Evolutionary conservation across 2,888 invertebrate genomes (phyloP).

Genomic region (Nymphalis c-album): DNA sequence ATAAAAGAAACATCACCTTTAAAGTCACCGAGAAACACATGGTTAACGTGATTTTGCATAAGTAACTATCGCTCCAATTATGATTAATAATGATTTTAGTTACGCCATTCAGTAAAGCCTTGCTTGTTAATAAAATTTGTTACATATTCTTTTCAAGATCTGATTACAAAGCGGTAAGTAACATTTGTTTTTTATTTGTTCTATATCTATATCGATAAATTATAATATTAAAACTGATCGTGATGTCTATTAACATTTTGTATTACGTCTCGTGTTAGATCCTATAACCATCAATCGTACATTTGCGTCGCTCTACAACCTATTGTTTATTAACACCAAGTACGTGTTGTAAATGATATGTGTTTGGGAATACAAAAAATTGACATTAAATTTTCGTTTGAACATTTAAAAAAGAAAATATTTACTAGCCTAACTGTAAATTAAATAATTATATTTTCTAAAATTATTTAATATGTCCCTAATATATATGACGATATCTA

Average conservation of each 20-base stretch:
- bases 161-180: too few species aligned
- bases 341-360: background rate
- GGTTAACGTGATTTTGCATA: conserved; percentile 32
- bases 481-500: too few species aligned
- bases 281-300: conserved; percentile 29
- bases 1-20: background rate
- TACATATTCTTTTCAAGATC: conserved; percentile 5
- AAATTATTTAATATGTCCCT: too few species aligned
- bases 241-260: conserved; percentile 16
- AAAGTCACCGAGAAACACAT: conserved; percentile 12
- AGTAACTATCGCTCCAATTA: conserved; percentile 40
- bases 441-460: too few species aligned
- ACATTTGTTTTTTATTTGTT: too few species aligned
- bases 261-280: background rate
- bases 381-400: conserved; percentile 20
- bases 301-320: conserved; percentile 55
- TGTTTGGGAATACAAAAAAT: background rate
- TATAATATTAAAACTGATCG: conserved; percentile 7
- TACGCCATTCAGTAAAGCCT: conserved; percentile 38
- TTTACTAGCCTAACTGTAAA: too few species aligned
- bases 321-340: conserved; percentile 52
- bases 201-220: background rate
- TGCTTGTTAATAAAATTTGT: conserved; percentile 8
- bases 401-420: background rate
- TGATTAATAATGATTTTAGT: conserved; percentile 46